Base-by-base conservation (phyloP, 2,888 invertebrate species). In the Stictocephala bisonia region DNA sequence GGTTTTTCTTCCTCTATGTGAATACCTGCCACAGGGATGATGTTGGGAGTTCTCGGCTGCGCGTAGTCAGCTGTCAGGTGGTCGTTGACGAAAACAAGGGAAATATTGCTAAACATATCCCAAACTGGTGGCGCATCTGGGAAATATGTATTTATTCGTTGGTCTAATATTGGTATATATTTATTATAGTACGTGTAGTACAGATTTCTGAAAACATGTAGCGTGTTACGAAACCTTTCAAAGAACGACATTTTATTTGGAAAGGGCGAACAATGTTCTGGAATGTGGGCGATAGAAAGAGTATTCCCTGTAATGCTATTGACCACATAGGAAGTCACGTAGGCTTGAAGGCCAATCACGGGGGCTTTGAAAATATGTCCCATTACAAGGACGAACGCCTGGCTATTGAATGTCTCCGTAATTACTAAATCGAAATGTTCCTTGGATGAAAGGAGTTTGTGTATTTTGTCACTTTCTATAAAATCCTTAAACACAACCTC, bases 31-130 rank as follows among this genome's bases (percentile, higher is more conserved):
- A 56, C n/a, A 3, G 56, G 56, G 13, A 56, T 13, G 2, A 56
- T 56, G n/a, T n/a, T 29, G 7, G 15, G 4, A 2, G 56, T 27
- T n/a, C 56, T 27, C 18, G 56, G 29, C 29, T 56, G 48, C 18
- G 56, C 29, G 56, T 56, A 56, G 27, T 56, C 56, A 6, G 18
- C 13, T 2, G 56, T 56, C 29, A n/a, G 2, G 50, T 77, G 77
- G 11, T 76, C 69, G 24, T 78, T 77, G 15, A 68, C 68, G 31
- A 78, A 58, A 35, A 76, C 58, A 7, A 77, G 27, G 18, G 75
- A 73, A 13, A 68, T 56, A 26, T 78, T 74, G 20, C 53, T 50
- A 0, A 67, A 31, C 68, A 77, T 48, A 13, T 73, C 72, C 40
- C 44, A 18, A 11, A 78, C 15, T 0, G 74, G 53, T 6, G 78